Conservation (phyloP, 2,888 invertebrate species). For the Phlogophora meticulosa region DNA sequence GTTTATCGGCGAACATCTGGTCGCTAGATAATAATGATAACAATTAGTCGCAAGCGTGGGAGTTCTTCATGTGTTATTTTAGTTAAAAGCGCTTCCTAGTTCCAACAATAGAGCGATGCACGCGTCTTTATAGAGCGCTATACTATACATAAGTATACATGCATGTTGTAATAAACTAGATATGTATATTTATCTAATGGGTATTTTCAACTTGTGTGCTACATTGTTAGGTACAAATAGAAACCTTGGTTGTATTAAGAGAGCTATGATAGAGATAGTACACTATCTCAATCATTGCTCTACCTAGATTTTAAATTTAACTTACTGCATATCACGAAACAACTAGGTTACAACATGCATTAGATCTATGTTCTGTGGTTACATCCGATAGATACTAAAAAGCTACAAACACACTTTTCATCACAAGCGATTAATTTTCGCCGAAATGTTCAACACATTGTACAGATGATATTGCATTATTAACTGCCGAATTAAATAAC, state of each 20-base stretch:
- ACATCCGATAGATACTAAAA: constrained; percentile 5
- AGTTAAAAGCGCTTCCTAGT: constrained; percentile 73
- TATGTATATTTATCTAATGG: constrained; percentile 42
- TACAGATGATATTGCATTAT: constrained; percentile 41
- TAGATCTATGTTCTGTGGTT: neutral
- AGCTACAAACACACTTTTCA: constrained; percentile 15
- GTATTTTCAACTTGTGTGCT: constrained; percentile 57
- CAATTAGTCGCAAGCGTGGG: constrained; percentile 68
- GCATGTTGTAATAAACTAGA: constrained; percentile 28
- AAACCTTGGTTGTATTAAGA: constrained; percentile 29
- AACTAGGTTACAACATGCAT: no score
- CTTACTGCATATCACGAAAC: no score
- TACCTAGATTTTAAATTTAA: no score
- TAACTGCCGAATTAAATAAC: constrained; percentile 47
- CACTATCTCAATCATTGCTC: no score
- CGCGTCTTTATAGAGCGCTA: constrained; percentile 49
- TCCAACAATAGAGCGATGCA: constrained; percentile 65
- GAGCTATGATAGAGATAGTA: neutral
- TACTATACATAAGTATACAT: constrained; percentile 5
- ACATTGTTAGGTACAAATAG: constrained; percentile 18
- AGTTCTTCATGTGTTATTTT: constrained; percentile 70
- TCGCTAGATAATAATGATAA: constrained; percentile 58
- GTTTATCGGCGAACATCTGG: constrained; percentile 53
- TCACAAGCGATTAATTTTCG: constrained; percentile 13
- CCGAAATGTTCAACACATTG: constrained; percentile 35